These are phyloP conservation scores for Platysternon megacephalum DNA, from an alignment of 2,113 vertebrate species.

Conservation along the genomic window DNA sequence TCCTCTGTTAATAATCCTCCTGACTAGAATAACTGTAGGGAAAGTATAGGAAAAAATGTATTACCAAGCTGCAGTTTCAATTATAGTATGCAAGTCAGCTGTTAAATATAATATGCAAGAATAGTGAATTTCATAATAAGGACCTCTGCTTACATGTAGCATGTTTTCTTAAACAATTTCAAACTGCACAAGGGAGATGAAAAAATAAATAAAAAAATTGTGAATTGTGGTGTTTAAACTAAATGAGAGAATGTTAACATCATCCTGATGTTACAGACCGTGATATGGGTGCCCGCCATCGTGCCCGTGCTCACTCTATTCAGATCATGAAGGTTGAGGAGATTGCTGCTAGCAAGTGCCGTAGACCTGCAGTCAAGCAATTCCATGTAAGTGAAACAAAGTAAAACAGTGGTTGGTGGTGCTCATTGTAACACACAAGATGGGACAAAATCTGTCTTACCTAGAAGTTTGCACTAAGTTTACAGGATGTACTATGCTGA, in stretches of 20 bases:
- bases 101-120: neutral
- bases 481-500: neutral
- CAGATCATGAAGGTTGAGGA: constrained; percentile 99
- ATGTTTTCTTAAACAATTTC: too few species aligned
- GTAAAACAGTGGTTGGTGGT: neutral
- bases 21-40: neutral
- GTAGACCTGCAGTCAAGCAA: constrained; percentile 96
- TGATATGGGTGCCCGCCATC: constrained; percentile 96
- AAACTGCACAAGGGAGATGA: neutral
- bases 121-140: neutral
- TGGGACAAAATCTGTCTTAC: neutral
- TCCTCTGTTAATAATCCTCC: neutral
- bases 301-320: constrained; percentile 94
- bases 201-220: neutral
- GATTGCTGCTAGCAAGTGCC: constrained; percentile 95
- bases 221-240: neutral
- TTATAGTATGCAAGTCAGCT: neutral
- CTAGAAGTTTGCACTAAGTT: neutral
- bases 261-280: constrained; percentile 81
- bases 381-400: constrained; percentile 90
- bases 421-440: accelerated
- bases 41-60: neutral
- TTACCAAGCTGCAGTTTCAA: neutral
- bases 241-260: neutral
- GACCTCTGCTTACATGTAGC: too few species aligned